A percentile compares a stretch with the other conserved stretches of the same genome.
phyloP scores from a whole-genome alignment of 2,113 vertebrate species.

The Tragelaphus buxtoni region DNA sequence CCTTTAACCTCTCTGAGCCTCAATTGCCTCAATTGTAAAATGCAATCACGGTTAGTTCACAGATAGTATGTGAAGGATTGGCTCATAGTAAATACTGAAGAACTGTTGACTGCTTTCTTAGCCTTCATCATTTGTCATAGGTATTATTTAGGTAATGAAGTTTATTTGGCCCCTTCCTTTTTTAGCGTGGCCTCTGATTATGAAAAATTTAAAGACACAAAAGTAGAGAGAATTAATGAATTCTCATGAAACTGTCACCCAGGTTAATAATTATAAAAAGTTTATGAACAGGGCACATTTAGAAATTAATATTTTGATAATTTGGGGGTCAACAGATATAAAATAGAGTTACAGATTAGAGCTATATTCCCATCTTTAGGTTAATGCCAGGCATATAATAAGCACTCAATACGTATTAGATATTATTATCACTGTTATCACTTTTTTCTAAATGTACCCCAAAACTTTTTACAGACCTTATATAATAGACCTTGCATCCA shows the following conservation, averaged over 20 bases:
- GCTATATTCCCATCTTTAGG: background rate
- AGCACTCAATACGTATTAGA: background rate
- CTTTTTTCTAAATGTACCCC: background rate
- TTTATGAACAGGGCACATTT: background rate
- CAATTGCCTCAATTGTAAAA: background rate
- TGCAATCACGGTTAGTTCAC: background rate
- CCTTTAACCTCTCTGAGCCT: background rate
- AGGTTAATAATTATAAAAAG: background rate
- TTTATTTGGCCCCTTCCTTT: background rate
- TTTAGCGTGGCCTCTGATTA: background rate
- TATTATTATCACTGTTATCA: background rate
- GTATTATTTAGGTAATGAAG: background rate
- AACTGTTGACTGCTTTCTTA: background rate
- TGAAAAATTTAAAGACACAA: background rate
- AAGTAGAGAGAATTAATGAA: background rate
- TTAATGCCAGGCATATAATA: background rate
- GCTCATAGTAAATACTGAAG: background rate
- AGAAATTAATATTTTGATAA: constrained; percentile 13
- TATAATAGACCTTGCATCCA: background rate
- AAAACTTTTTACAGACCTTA: background rate
- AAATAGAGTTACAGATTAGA: background rate
- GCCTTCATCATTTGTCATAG: background rate
- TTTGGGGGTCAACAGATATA: background rate
- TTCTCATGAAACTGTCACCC: background rate
- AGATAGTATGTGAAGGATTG: background rate